Conservation (phyloP, 2,888 invertebrate species). For the Sisyra nigra region DNA sequence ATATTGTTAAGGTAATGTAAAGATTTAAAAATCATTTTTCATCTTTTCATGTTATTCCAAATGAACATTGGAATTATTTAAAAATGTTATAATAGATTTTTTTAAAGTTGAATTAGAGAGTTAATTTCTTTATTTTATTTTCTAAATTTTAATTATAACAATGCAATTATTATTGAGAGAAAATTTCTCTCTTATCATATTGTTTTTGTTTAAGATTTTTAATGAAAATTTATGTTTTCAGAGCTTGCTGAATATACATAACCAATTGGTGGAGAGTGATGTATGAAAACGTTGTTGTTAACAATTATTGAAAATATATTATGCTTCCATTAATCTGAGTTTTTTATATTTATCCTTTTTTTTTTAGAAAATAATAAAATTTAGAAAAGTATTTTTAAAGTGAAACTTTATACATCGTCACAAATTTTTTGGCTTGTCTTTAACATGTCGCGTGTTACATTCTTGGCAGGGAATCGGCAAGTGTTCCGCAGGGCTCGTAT, state of each 20-base stretch:
- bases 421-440: too few species aligned
- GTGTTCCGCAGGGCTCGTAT: too few species aligned
- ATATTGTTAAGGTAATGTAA: neutral
- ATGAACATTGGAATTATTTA: neutral
- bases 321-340: neutral
- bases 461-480: too few species aligned
- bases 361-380: neutral
- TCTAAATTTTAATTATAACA: too few species aligned
- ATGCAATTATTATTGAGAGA: too few species aligned
- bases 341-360: neutral
- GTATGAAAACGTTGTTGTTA: neutral
- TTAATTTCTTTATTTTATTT: too few species aligned
- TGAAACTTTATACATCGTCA: too few species aligned
- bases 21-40: constrained; percentile 2
- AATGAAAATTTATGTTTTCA: constrained; percentile 21
- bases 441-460: too few species aligned
- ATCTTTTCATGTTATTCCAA: neutral
- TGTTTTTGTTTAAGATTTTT: constrained; percentile 5
- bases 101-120: neutral
- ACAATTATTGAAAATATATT: neutral
- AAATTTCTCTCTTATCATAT: too few species aligned
- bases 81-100: neutral
- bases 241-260: constrained; percentile 32
- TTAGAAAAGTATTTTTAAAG: too few species aligned
- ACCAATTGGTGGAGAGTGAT: constrained; percentile 25